Base-by-base conservation (phyloP, 2,888 invertebrate genomes). In the Amphipyra tragopoginis region DNA sequence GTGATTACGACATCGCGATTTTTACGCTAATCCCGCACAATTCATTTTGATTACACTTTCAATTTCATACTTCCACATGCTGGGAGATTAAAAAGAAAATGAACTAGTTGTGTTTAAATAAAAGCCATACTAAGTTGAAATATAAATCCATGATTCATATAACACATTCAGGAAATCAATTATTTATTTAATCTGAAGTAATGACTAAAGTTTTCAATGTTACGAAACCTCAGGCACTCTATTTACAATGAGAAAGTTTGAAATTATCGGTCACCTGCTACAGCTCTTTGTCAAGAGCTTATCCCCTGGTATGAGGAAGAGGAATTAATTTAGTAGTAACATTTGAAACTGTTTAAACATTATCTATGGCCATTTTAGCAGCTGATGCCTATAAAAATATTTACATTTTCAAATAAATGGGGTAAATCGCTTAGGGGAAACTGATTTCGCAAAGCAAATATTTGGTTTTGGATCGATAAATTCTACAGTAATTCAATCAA, bases 1-100 rank as follows among this genome's bases (percentile, higher is more conserved):
- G 62, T 40, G 21, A 44, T 65, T 71, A 64, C 72, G 60, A 69
- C 69, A 72, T 62, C 45, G 45, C 50, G 43, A 75, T 67, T 65
- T 45, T 72, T 64, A 68, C 62, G 36, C 36, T 72, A 58, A 66
- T 63, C 51, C 38, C 14, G 40, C 11, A 39, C 40, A 33, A 57
- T 54, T 47, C 7, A 40, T 60, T 65, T 60, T 52, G 47, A 66
- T 74, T 64, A 26, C 47, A 29, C 15, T 45, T 36, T 3, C 9
- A 29, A 39, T 9, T 38, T 8, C 9, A 36, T 50, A 44, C 7
- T 58, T 49, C 13, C n/a, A n/a, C 11, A 29, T 49, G 13, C 33
- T 44, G 0, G 15, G n/a, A 39, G 11, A 49, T 36, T 8, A 21
- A 2, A 21, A 21, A 21, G 21, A 21, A 21, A 21, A 21, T 21